A percentile compares a stretch with the other conserved stretches of the same genome.
Evolutionary conservation across 2,888 invertebrate species (phyloP).

Genomic region (Hylaea fasciaria): DNA sequence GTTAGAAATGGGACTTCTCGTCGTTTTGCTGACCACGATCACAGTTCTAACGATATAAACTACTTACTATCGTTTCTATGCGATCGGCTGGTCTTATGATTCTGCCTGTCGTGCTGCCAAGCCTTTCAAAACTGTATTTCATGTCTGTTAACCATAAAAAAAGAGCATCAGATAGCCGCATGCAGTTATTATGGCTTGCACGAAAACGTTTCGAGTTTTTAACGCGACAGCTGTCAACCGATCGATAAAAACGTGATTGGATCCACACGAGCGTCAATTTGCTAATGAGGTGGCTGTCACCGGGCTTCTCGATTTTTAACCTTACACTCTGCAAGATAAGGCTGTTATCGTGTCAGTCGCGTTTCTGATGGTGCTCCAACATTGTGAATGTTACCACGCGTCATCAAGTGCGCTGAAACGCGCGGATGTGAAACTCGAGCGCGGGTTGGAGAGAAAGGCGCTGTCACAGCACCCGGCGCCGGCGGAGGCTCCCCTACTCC

Average conservation of each 20-base stretch:
- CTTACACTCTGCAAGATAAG: background rate
- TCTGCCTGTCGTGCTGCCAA: too few species aligned
- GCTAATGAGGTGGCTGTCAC: slow-evolving; percentile 35
- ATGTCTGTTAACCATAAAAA: too few species aligned
- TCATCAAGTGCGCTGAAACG: slow-evolving; percentile 34
- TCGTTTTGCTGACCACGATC: too few species aligned
- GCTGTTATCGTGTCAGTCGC: background rate
- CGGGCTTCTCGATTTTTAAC: background rate
- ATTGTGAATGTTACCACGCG: slow-evolving; percentile 32
- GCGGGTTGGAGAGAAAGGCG: slow-evolving; percentile 20
- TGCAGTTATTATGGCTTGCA: background rate
- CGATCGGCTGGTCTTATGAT: too few species aligned
- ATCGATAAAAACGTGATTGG: slow-evolving; percentile 41
- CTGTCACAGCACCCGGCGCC: background rate
- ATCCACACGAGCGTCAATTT: slow-evolving; percentile 35
- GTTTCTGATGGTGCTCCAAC: slow-evolving; percentile 9
- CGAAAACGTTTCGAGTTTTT: slow-evolving; percentile 1
- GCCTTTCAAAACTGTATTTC: too few species aligned
- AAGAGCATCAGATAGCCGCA: background rate
- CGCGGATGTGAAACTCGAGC: slow-evolving; percentile 35
- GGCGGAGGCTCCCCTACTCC: too few species aligned
- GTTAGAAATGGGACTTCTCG: too few species aligned
- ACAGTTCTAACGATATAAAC: too few species aligned
- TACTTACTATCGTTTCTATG: too few species aligned
- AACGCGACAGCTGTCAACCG: slow-evolving; percentile 29